Percentiles rank a stretch among this genome's conserved stretches.
Conservation (phyloP, 2,888 invertebrate genomes). For the Melolontha melolontha region DNA sequence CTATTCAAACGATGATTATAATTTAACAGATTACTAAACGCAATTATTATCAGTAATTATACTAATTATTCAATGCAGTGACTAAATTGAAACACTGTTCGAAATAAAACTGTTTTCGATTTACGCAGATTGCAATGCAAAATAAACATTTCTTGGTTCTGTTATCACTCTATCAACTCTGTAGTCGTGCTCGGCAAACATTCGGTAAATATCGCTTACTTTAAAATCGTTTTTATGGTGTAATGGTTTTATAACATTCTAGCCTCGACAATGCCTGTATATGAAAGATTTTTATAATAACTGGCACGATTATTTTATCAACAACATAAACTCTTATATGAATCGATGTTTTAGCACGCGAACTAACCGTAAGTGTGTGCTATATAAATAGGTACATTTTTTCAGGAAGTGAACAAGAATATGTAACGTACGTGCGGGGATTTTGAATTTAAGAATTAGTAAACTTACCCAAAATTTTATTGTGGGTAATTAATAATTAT, state of each 20-base stretch:
- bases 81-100: too few species aligned
- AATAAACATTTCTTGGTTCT: constrained; percentile 25
- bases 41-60: too few species aligned
- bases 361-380: constrained; percentile 8
- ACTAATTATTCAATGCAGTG: too few species aligned
- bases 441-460: too few species aligned
- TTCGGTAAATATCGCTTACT: constrained; percentile 19
- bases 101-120: constrained; percentile 17
- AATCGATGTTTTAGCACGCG: constrained; percentile 33
- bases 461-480: too few species aligned
- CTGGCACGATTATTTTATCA: constrained; percentile 37
- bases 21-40: too few species aligned
- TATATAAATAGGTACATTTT: constrained; percentile 2
- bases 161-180: constrained; percentile 25
- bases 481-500: too few species aligned
- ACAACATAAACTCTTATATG: constrained; percentile 37
- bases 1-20: too few species aligned
- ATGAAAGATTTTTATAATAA: constrained; percentile 31
- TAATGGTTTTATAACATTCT: constrained; percentile 27
- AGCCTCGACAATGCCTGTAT: constrained; percentile 14
- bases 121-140: constrained; percentile 15
- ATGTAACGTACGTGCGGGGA: too few species aligned
- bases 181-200: constrained; percentile 2
- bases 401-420: not conserved
- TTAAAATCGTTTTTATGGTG: constrained; percentile 31